A percentile compares a stretch with the other conserved stretches of the same genome.
These are phyloP conservation scores for Acanthaster planci DNA, from an alignment of 35 echinoderm and acorn worm genomes.

Conservation along the genomic window DNA sequence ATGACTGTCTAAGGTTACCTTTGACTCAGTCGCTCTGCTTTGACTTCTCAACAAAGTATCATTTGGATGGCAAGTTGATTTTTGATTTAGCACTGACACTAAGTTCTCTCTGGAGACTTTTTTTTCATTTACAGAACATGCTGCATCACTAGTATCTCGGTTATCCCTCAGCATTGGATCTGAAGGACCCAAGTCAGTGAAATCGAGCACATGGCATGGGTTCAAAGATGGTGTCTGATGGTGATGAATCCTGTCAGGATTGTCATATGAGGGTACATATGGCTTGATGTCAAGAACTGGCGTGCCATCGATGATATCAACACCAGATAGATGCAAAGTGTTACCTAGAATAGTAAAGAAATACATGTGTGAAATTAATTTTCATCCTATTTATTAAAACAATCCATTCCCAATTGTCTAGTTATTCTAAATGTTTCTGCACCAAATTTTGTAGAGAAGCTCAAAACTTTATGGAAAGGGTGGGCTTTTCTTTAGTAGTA, in stretches of 20 bases:
- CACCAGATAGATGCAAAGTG: conserved; percentile 81
- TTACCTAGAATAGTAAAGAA: conserved; percentile 48
- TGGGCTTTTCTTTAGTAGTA: too few relatives aligned
- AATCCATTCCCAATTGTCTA: too few relatives aligned
- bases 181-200: neutral
- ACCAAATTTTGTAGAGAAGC: too few relatives aligned
- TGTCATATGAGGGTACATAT: conserved; percentile 84
- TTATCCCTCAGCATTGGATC: neutral
- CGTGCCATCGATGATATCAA: conserved; percentile 94
- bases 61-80: too few relatives aligned
- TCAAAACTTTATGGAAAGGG: too few relatives aligned
- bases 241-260: conserved; percentile 30
- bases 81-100: too few relatives aligned
- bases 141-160: neutral
- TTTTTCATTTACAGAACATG: neutral
- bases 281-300: conserved; percentile 95
- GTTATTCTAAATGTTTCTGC: too few relatives aligned
- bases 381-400: too few relatives aligned
- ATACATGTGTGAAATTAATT: too few relatives aligned
- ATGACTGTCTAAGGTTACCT: too few relatives aligned
- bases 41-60: too few relatives aligned
- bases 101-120: neutral
- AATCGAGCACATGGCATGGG: neutral
- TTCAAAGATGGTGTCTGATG: neutral
- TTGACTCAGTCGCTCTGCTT: too few relatives aligned